These are phyloP conservation scores for Spermophilus dauricus DNA, from an alignment of 2,113 vertebrate genomes.

Conservation along the genomic window DNA sequence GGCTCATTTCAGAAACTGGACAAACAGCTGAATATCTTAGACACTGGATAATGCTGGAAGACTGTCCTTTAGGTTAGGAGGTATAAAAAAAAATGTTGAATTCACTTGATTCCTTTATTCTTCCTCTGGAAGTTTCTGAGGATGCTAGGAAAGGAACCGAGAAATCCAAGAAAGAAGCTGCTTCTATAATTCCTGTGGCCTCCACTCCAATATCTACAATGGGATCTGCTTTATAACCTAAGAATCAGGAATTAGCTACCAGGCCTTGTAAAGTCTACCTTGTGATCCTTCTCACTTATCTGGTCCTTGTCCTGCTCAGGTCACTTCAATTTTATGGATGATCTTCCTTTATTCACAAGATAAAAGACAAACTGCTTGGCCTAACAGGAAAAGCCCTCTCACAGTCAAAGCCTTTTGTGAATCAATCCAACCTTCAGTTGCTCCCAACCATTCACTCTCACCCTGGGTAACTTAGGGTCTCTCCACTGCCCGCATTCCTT, in stretches of 20 bases:
- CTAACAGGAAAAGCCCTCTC: background rate
- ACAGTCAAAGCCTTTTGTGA: background rate
- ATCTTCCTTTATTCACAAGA: background rate
- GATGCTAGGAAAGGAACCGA: background rate
- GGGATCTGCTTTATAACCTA: background rate
- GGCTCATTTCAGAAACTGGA: background rate
- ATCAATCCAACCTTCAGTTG: background rate
- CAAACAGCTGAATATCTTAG: background rate
- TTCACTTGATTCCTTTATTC: background rate
- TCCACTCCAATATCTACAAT: background rate
- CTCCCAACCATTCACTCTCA: background rate
- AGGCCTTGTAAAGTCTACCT: background rate
- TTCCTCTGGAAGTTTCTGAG: conserved; percentile 7
- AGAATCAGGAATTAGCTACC: background rate
- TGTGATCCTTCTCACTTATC: background rate
- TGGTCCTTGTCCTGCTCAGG: background rate
- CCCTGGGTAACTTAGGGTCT: background rate
- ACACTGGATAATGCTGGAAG: background rate
- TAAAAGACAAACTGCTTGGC: background rate
- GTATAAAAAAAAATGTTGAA: background rate
- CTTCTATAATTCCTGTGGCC: background rate
- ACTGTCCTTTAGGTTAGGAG: background rate
- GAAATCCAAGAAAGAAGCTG: background rate
- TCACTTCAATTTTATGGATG: background rate
- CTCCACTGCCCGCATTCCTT: background rate